A percentile compares a stretch with the other conserved stretches of the same genome.
Conservation (phyloP, 2,888 invertebrate species). For the Spisula subtruncata region DNA sequence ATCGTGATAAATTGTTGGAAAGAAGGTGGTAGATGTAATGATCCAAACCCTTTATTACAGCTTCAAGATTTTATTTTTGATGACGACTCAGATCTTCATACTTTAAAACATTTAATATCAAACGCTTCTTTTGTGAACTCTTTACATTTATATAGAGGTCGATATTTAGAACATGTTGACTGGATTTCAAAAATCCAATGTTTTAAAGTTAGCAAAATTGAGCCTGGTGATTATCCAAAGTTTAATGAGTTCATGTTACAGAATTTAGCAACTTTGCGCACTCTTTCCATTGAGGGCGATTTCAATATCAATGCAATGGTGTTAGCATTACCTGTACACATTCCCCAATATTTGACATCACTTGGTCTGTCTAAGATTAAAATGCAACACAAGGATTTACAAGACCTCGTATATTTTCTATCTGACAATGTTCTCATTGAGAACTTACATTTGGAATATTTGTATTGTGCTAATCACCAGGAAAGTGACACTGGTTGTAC, state of each 20-base stretch:
- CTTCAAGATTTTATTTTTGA: background rate
- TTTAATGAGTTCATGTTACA: background rate
- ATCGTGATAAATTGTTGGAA: background rate
- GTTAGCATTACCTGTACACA: background rate
- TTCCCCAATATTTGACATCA: background rate
- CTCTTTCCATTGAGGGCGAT: background rate
- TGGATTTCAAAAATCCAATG: background rate
- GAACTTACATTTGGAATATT: background rate
- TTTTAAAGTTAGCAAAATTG: background rate
- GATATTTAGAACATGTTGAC: background rate
- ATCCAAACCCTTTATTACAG: background rate
- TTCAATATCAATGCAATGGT: background rate
- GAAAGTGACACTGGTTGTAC: background rate
- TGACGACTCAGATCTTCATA: background rate
- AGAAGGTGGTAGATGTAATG: background rate
- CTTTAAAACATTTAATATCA: background rate
- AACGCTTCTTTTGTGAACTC: background rate
- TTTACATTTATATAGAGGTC: background rate
- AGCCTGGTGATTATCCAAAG: background rate
- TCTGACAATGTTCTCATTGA: constrained; percentile 4
- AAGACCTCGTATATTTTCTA: background rate
- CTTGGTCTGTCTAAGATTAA: background rate
- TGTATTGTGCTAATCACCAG: background rate
- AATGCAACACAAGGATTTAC: background rate
- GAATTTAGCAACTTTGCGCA: background rate